Conservation (phyloP, 2,797 vertebrate species). For the Ceyx erithaca region DNA sequence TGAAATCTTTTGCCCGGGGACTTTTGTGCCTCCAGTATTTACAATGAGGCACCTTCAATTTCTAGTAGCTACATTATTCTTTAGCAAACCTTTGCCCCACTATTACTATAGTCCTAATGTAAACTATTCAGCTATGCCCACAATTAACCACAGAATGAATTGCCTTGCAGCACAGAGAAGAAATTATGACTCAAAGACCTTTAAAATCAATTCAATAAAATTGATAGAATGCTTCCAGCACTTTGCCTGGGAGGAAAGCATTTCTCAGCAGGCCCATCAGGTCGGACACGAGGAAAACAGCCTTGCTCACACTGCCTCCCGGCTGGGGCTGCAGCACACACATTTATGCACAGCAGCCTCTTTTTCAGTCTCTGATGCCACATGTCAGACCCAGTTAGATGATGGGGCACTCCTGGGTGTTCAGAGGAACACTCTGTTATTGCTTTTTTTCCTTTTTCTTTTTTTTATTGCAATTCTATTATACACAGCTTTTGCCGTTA, state of each 20-base stretch:
- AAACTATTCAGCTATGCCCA: slow-evolving; percentile 46
- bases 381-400: slow-evolving; percentile 28
- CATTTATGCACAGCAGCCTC: background rate
- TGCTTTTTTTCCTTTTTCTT: background rate
- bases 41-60: slow-evolving; percentile 49
- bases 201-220: slow-evolving; percentile 42
- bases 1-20: slow-evolving; percentile 14
- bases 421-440: background rate
- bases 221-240: slow-evolving; percentile 31
- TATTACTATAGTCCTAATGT: slow-evolving; percentile 32
- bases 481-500: background rate
- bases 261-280: slow-evolving; percentile 43
- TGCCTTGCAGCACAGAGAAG: slow-evolving; percentile 27
- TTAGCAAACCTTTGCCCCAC: slow-evolving; percentile 31
- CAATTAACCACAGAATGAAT: slow-evolving; percentile 31
- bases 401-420: background rate
- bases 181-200: slow-evolving; percentile 22
- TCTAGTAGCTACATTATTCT: slow-evolving; percentile 42
- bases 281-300: fast-evolving
- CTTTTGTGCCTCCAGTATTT: slow-evolving; percentile 8
- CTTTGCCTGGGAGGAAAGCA: slow-evolving; percentile 30
- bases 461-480: background rate
- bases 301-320: background rate
- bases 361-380: background rate
- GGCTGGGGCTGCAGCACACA: background rate